Base-by-base conservation (phyloP, 2,797 vertebrate genomes). In the Micromesistius poutassou region DNA sequence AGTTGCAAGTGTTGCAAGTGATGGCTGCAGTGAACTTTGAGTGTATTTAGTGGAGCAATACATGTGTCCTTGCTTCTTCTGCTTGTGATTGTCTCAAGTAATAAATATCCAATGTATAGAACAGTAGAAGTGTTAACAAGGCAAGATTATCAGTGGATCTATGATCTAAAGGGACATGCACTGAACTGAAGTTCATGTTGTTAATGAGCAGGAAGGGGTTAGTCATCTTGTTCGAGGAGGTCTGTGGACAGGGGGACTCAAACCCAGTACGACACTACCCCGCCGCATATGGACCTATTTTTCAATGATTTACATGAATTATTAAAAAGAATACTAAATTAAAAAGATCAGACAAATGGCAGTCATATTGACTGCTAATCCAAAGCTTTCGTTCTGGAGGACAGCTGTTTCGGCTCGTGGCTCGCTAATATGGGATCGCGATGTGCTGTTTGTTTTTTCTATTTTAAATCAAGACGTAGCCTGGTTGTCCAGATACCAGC, bases 401-500 rank as follows among this genome's bases (percentile, higher is more conserved):
- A n/a, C 50, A 55, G 50, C 50, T n/a, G 50, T 8, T n/a, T 55
- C 5, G 50, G 22, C 50, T 6, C 50, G 50, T 55, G 50, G 50
- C 22, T n/a, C 50, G 19, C 50, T 55, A 22, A 55, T n/a, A 55
- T 55, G 22, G 50, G 50, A 55, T 19, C 19, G 22, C 19, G 22
- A 55, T 55, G 22, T n/a, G 19, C 19, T n/a, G 50, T 55, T 55
- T 55, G 50, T 55, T 55, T 22, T 50, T 55, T 55, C 50, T n/a
- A 55, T 22, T 55, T 55, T n/a, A 55, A 55, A 22, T 55, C 50
- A 55, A 55, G 50, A 55, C 50, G 50, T 55, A 7, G 50, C 22
- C 50, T n/a, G 50, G 19, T 55, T 7, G 50, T 55, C 50, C 50
- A 55, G 50, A 55, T 55, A 55, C 50, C 86, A 83, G 83, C 87